Evolutionary conservation across 2,888 invertebrate genomes (phyloP), one percentile per base, ranked within the genome.

Genomic region (Myathropa florea): DNA sequence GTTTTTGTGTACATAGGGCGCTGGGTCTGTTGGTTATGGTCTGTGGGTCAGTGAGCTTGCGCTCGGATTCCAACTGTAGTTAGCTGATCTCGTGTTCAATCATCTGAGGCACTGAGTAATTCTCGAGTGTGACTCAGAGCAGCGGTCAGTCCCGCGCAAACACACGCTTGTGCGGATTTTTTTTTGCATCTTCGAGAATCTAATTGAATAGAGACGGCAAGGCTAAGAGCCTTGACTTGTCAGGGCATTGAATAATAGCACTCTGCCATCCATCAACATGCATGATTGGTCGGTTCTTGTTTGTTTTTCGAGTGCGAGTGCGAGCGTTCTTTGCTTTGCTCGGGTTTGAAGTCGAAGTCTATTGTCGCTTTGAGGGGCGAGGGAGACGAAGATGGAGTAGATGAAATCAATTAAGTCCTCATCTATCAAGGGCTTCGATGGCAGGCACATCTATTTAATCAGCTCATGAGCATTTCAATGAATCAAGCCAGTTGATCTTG

Each of bases 11-110:
- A n/a, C 39, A 46, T 46, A 46, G 39, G 46, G 46, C 46, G 46
- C 18, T 39, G 36, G 36, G 55, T 21, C n/a, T 24, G 12, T 26
- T 39, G 46, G 36, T 46, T 24, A 18, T 39, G 46, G 24, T 72
- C 59, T 64, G 24, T 72, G 79, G 79, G 64, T 57, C 78, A 71
- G 57, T 64, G 78, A 64, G 70, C 63, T 60, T 57, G 12, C 55
- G 33, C 7, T 33, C 33, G 46, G 7, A 46, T 46, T 46, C 18
- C 46, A 46, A 46, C 46, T 18, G 46, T 7, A 18, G 46, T 18
- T 18, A 18, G 46, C 46, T 18, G 18, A 46, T 46, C 46, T 6
- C 7, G 46, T 46, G 46, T 18, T 46, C 46, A 46, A 46, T 46
- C 46, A 18, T 46, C n/a, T 46, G 39, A 14, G n/a, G 2, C 39